phyloP scores from a whole-genome alignment of 2,113 vertebrate genomes.

The Anseranas semipalmata region DNA sequence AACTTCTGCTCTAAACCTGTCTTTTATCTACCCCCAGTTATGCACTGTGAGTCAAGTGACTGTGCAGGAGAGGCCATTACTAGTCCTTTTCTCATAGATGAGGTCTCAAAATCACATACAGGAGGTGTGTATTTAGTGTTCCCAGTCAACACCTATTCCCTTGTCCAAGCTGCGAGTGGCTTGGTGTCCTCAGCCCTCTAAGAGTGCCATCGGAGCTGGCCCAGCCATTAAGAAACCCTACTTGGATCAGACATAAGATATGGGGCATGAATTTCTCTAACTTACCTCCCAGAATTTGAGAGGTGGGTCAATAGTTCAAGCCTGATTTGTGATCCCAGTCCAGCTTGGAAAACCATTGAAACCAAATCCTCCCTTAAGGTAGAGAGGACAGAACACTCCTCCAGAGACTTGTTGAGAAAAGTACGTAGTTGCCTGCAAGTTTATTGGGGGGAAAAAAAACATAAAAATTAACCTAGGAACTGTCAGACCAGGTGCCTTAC shows the following conservation, averaged over 20 bases:
- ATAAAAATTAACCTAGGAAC: neutral
- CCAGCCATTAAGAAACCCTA: neutral
- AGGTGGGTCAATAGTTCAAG: neutral
- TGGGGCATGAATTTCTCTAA: neutral
- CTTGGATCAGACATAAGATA: neutral
- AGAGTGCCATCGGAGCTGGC: neutral
- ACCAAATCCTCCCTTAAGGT: neutral
- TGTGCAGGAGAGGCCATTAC: neutral
- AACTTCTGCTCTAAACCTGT: neutral
- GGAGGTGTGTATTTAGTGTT: neutral
- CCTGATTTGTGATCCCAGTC: neutral
- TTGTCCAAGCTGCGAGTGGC: neutral
- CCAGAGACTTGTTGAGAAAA: slow-evolving; percentile 4
- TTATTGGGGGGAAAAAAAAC: neutral
- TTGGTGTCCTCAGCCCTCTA: neutral
- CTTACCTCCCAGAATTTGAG: slow-evolving; percentile 9
- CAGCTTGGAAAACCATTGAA: slow-evolving; percentile 51
- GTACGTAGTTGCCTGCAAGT: neutral
- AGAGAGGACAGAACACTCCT: neutral
- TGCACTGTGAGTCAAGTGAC: neutral
- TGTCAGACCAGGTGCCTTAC: slow-evolving; percentile 27
- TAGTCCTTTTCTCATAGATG: neutral
- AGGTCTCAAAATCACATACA: neutral
- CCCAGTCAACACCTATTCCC: neutral
- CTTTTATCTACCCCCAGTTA: neutral